phyloP scores from a whole-genome alignment of 2,797 vertebrate species.

The Pseudochaenichthys georgianus region DNA sequence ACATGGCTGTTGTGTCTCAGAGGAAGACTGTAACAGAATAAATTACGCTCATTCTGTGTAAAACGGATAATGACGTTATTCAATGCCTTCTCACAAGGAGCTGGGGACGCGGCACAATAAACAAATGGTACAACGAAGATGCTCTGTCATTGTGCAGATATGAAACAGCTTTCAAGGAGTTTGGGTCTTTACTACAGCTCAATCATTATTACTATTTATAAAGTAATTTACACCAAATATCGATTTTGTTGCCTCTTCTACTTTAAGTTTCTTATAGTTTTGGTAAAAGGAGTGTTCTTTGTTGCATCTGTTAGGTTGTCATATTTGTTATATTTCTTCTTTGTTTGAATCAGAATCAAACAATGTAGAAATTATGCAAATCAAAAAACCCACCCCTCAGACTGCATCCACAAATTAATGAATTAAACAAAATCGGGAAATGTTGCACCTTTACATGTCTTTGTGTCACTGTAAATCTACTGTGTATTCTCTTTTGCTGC shows the following conservation, averaged over 20 bases:
- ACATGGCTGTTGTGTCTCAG: constrained; percentile 6
- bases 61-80: constrained; percentile 40
- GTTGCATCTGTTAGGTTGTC: constrained; percentile 18
- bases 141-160: neutral
- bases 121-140: constrained; percentile 16
- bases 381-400: too few species aligned
- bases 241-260: neutral
- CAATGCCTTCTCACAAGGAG: constrained; percentile 31
- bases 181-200: neutral
- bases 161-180: constrained; percentile 2
- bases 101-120: constrained; percentile 11
- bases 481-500: too few species aligned
- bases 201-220: neutral
- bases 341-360: neutral
- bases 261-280: neutral
- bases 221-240: neutral
- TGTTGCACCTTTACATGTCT: too few species aligned
- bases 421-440: too few species aligned
- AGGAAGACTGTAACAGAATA: constrained; percentile 7
- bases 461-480: too few species aligned
- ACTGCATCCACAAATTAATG: too few species aligned
- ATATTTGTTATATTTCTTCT: constrained; percentile 5
- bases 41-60: constrained; percentile 3
- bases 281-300: neutral
- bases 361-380: too few species aligned